A percentile compares a stretch with the other conserved stretches of the same genome.
phyloP scores from a whole-genome alignment of 2,797 vertebrate species.

The Pygocentrus nattereri region DNA sequence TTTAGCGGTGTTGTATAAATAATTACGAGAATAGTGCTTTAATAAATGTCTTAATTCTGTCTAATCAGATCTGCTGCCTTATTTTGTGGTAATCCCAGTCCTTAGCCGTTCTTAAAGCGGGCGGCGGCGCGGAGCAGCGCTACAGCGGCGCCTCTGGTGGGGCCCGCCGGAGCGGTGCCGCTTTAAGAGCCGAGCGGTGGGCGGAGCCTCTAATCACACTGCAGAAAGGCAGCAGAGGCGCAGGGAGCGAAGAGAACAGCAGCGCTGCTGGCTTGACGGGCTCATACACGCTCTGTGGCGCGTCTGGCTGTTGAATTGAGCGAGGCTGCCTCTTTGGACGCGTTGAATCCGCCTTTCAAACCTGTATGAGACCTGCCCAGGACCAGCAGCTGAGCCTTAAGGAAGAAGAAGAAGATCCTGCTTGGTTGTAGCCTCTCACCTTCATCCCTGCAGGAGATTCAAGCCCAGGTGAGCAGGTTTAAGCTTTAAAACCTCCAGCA shows the following conservation, averaged over 20 bases:
- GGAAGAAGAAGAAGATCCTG: neutral
- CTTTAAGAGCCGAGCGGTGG: conserved; percentile 40
- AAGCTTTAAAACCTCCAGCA: neutral
- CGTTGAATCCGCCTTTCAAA: neutral
- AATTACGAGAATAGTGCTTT: neutral
- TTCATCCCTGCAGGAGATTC: neutral
- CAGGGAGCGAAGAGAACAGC: neutral
- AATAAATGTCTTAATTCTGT: neutral
- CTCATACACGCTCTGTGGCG: neutral
- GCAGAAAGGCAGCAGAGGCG: conserved; percentile 1
- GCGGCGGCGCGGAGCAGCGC: rapidly evolving
- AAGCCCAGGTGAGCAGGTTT: conserved; percentile 4
- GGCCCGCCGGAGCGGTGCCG: neutral
- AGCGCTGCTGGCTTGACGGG: neutral
- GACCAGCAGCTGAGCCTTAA: neutral
- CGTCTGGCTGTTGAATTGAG: neutral
- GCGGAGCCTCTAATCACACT: conserved; percentile 22
- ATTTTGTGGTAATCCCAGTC: neutral
- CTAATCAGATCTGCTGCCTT: neutral
- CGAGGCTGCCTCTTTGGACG: neutral
- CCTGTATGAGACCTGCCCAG: neutral
- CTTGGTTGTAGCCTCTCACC: neutral
- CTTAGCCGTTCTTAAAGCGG: neutral
- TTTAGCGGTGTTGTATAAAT: neutral
- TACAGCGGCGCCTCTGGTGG: neutral